Base-by-base conservation (phyloP, 2,113 vertebrate genomes). In the Syngnathus typhle region DNA sequence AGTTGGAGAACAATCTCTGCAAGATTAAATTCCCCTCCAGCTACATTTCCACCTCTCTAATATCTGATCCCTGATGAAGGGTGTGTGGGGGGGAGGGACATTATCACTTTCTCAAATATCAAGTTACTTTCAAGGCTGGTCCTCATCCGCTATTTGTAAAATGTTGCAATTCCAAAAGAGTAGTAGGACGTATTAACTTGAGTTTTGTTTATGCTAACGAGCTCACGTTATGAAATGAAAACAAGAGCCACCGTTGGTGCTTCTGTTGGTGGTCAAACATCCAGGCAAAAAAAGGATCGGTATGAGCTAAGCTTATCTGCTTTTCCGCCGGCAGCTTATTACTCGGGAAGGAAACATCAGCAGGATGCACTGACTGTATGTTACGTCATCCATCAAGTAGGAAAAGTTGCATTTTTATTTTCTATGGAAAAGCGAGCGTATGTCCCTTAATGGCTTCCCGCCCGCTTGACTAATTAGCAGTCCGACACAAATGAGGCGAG, bases 231-330 rank as follows among this genome's bases (percentile, higher is more conserved):
- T 16, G 32, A 36, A 58, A 18, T 58, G 38, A 62, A 62, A 44
- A 44, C n/a, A 27, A 75, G 59, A 72, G 63, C 70, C 84, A 84
- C 87, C 84, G 83, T 81, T 85, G 84, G 72, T 36, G 72, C 66
- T 62, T 72, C 23, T 69, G 70, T 81, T 75, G 2, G 36, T 70
- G 73, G 82, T 68, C 75, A 81, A 55, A 60, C 62, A 46, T 69
- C 59, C 72, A 43, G 39, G 63, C 72, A 62, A 69, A 76, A 84
- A 87, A 66, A 69, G 79, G 1, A 87, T 89, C 83, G 76, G 80
- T 85, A 75, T 70, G 77, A 74, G 77, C 87, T 84, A 82, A 72
- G 49, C 71, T 84, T 88, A 86, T 88, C 81, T 78, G 62, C 65
- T 44, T 68, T 21, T 46, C 68, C 70, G 81, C 78, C 78, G 68